Evolutionary conservation across 2,797 vertebrate species (phyloP), one percentile per base, ranked within the genome.

Genomic region (Champsocephalus gunnari): DNA sequence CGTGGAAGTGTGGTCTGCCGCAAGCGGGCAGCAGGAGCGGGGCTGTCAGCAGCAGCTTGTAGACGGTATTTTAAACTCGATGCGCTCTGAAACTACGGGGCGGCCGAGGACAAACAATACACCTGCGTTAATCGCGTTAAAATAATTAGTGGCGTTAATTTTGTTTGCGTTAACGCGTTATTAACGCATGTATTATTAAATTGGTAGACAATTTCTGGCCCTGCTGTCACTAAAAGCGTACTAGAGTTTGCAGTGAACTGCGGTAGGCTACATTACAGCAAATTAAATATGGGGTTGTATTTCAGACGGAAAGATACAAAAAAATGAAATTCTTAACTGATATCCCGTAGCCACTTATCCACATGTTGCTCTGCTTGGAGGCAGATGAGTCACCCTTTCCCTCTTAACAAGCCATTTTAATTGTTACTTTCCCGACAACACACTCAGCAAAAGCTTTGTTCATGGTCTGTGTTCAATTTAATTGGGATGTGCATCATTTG

Each of bases 401-500:
- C 60, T 56, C 51, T 61, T 83, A 88, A 66, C 83, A 87, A 88
- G 85, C 78, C 72, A 53, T 82, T 92, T 91, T 90, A 89, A 86
- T 89, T 88, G 85, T 92, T 82, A 66, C 71, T 21, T 82, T 79
- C 77, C 76, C 75, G 73, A 86, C 80, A 87, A 85, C 78, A 85
- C 83, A 73, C 70, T 32, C 55, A 77, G 75, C 58, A 73, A 76
- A 73, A 80, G 73, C 87, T 87, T 83, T 85, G 77, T 87, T 90
- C 81, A 17, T 77, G 24, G 64, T 49, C 84, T 79, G 65, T 83
- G 83, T 81, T 84, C 24, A 28, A 75, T 92, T 89, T 87, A 92
- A 93, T 90, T 92, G 84, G 86, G 80, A 87, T 87, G 86, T 80
- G 72, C 74, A 77, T 82, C 45, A 17, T 87, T 82, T 81, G 81